Conservation (phyloP, 2,113 vertebrate genomes). For the Dromiciops gliroides region DNA sequence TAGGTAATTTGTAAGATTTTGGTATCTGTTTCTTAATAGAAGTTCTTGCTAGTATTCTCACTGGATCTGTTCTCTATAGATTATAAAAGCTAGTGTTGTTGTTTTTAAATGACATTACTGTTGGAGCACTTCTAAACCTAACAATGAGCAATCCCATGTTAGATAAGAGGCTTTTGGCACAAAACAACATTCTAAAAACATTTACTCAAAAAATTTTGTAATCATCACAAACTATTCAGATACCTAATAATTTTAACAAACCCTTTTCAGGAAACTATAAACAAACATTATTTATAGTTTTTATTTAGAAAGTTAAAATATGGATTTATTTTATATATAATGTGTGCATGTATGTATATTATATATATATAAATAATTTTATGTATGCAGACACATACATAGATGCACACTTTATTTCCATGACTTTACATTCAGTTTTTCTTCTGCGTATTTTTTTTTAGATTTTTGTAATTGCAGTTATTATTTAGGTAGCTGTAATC, state of each 20-base stretch:
- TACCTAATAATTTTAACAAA: not conserved
- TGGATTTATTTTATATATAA: no score
- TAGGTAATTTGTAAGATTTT: conserved; percentile 64
- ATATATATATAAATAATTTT: no score
- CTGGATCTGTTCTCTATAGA: conserved; percentile 71
- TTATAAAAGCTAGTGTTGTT: conserved; percentile 48
- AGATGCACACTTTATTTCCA: not conserved
- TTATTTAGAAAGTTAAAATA: not conserved
- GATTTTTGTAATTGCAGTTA: not conserved
- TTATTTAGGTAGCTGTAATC: not conserved
- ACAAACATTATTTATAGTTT: not conserved
- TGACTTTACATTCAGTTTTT: not conserved
- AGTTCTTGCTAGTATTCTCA: conserved; percentile 76
- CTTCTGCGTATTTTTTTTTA: not conserved
- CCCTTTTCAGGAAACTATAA: not conserved
- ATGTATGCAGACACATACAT: not conserved
- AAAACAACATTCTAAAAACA: conserved; percentile 47
- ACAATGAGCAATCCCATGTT: conserved; percentile 63
- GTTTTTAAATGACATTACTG: conserved; percentile 72
- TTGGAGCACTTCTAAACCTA: conserved; percentile 61
- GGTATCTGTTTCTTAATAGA: conserved; percentile 64
- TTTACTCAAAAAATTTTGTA: not conserved
- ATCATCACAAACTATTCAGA: not conserved
- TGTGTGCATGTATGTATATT: no score
- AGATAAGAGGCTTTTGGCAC: conserved; percentile 52